Percentiles rank a stretch among this genome's conserved stretches.
Evolutionary conservation across 2,888 invertebrate species (phyloP).

Genomic region (Netelia inedita): DNA sequence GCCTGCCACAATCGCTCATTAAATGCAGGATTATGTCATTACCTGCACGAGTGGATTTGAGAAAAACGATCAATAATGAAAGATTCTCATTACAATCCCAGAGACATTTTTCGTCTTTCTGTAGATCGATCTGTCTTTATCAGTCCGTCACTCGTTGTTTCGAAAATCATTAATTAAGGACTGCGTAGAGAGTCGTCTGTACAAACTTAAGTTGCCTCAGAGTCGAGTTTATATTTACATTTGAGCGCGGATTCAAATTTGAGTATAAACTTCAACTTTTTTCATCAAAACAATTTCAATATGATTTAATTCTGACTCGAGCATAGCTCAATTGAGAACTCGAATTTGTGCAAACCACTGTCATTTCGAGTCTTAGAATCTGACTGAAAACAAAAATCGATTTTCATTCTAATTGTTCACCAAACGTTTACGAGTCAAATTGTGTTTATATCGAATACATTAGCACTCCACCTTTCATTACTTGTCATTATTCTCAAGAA

Average conservation of each 20-base stretch:
- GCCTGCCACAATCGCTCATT: constrained; percentile 37
- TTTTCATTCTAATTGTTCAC: neutral
- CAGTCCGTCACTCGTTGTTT: neutral
- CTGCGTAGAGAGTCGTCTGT: neutral
- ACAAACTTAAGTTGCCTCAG: neutral
- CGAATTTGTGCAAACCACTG: neutral
- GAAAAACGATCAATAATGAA: neutral
- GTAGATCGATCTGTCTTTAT: neutral
- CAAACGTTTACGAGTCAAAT: neutral
- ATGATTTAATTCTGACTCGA: too few relatives aligned
- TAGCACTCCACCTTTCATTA: neutral
- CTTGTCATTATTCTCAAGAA: neutral
- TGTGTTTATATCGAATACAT: neutral
- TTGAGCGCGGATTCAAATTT: neutral
- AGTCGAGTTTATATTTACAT: neutral
- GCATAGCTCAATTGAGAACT: neutral
- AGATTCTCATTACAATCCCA: constrained; percentile 12
- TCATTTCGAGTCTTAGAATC: neutral
- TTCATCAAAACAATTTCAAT: too few relatives aligned
- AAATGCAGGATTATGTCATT: constrained; percentile 57
- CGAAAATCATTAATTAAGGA: neutral
- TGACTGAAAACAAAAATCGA: neutral
- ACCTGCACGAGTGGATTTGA: constrained; percentile 59
- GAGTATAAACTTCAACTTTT: neutral
- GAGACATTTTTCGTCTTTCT: neutral